phyloP scores from a whole-genome alignment of 1,140 invertebrate species.

The Zaprionus gabonicus region DNA sequence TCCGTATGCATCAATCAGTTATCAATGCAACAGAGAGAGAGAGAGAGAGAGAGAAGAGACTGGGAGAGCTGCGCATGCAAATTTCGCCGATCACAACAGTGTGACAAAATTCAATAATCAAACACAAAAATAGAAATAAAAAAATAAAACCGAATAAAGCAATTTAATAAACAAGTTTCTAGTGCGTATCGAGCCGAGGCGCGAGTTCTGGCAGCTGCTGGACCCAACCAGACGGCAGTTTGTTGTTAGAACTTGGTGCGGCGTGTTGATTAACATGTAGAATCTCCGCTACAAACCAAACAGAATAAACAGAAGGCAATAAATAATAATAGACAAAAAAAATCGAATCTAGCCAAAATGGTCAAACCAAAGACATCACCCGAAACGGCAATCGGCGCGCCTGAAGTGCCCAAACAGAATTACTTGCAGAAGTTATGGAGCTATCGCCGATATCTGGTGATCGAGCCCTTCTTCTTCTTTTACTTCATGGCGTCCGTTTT shows the following conservation, averaged over 20 bases:
- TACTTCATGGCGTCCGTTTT: constrained; percentile 85
- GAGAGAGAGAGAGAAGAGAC: constrained; percentile 5
- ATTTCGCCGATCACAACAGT: constrained; percentile 47
- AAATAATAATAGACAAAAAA: constrained; percentile 23
- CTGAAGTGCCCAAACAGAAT: constrained; percentile 52
- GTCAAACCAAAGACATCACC: constrained; percentile 52
- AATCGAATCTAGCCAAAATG: constrained; percentile 39
- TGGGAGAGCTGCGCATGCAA: constrained; percentile 40
- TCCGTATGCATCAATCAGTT: neutral
- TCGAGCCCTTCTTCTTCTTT: constrained; percentile 85
- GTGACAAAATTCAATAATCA: constrained; percentile 63
- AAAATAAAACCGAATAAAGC: constrained; percentile 41
- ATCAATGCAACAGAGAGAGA: constrained; percentile 5
- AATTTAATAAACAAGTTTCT: constrained; percentile 78
- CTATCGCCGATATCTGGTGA: constrained; percentile 77
- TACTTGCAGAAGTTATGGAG: constrained; percentile 77
- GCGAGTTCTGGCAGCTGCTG: constrained; percentile 18
- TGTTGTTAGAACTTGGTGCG: constrained; percentile 72
- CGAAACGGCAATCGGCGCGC: constrained; percentile 17
- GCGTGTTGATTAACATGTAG: constrained; percentile 60
- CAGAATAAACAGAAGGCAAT: constrained; percentile 8
- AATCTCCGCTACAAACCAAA: constrained; percentile 39
- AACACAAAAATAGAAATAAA: constrained; percentile 34
- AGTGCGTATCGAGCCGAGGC: constrained; percentile 64
- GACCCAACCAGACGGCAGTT: constrained; percentile 53